Percentiles rank a stretch among this genome's conserved stretches.
phyloP scores from a whole-genome alignment of 2,113 vertebrate genomes.

The Oncorhynchus keta region DNA sequence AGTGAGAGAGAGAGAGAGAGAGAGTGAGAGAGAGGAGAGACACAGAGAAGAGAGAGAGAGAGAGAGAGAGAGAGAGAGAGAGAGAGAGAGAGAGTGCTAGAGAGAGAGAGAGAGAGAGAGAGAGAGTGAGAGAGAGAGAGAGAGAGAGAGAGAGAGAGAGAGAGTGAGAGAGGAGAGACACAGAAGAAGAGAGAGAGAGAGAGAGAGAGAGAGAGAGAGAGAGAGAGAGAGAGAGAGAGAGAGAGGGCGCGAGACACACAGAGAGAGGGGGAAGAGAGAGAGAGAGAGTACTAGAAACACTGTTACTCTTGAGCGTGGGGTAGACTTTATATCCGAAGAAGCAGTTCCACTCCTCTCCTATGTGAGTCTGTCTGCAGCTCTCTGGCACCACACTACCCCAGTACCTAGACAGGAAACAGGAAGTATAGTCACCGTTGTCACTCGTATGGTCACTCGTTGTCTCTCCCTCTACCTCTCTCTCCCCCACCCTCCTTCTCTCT shows the following conservation, averaged over 20 bases:
- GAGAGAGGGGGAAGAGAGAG: background rate
- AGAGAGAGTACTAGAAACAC: background rate
- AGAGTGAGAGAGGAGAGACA: background rate
- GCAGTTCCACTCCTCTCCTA: conserved; percentile 58
- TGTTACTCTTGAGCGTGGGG: conserved; percentile 73
- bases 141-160: background rate
- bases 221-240: too few relatives aligned
- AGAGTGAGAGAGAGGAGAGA: background rate
- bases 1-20: background rate
- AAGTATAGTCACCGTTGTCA: background rate
- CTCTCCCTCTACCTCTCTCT: background rate
- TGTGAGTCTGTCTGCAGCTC: conserved; percentile 81
- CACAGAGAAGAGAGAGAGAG: background rate
- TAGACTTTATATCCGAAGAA: conserved; percentile 85
- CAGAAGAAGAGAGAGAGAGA: background rate
- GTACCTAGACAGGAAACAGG: conserved; percentile 72
- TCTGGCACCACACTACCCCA: conserved; percentile 90
- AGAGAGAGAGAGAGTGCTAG: background rate
- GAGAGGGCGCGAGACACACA: too few relatives aligned
- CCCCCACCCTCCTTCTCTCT: too few relatives aligned
- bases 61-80: too few relatives aligned
- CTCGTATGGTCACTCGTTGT: background rate
- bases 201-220: too few relatives aligned
- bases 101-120: background rate
- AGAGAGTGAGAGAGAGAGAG: too few relatives aligned